Evolutionary conservation across 1,140 invertebrate species (phyloP), one percentile per base, ranked within the genome.

Genomic region (Camponotus vicinus): DNA sequence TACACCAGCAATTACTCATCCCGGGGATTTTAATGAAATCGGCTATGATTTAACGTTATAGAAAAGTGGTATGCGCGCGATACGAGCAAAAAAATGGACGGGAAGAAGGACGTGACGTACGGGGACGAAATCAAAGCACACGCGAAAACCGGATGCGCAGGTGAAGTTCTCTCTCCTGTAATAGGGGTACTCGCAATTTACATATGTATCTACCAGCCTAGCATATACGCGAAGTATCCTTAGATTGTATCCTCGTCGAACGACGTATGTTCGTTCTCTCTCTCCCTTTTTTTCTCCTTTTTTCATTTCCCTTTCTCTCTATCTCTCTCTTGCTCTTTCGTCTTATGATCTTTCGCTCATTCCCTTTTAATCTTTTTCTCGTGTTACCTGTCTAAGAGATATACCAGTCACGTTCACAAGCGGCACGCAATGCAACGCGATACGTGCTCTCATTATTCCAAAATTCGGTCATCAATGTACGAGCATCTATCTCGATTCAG

Each of bases 121-220:
- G 88, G 91, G 92, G 88, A 92, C 89, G 90, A 90, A 92, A 92
- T 92, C 86, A 92, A 92, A 92, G 92, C 92, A 89, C 90, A 92
- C 88, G 90, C 92, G 92, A 93, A 93, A 94, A 94, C 93, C 93
- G 93, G 93, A 94, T 94, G 91, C 91, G 93, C 93, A 93, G 93
- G 92, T 93, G 93, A 94, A 93, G 93, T 93, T 86, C 84, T 52
- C 49, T 52, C 49, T 52, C 15, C 76, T 67, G 69, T 84, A 87
- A 82, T 88, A 89, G 91, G 90, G 92, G 90, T 93, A 79, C 85
- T 87, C 78, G 79, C 79, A 83, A 93, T 93, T 93, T 92, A 91
- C 92, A 93, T 93, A 93, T 92, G 92, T 92, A 93, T 92, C 91
- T 87, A 89, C 55, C 67, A 66, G 69, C 42, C 85, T 79, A 61